Conservation (phyloP, 2,888 invertebrate genomes). For the Latrodectus elegans region DNA sequence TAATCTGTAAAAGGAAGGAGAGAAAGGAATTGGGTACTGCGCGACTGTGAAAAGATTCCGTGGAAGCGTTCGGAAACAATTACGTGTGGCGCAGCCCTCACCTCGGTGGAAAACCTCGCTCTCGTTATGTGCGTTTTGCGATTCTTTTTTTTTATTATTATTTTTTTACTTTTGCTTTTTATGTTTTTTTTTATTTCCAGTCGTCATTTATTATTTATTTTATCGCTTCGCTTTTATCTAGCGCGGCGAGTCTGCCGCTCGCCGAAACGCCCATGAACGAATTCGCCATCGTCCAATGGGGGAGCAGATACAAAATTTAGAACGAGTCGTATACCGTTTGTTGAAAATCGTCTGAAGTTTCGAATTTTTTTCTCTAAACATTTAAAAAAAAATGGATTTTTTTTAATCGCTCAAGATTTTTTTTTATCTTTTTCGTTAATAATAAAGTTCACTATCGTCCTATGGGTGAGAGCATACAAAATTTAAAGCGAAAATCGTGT, state of each 20-base stretch:
- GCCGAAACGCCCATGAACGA: conserved; percentile 19
- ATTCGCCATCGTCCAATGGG: conserved; percentile 5
- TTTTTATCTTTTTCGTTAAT: too few species aligned
- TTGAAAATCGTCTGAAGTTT: not conserved
- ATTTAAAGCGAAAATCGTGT: too few species aligned
- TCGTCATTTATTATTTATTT: conserved; percentile 67
- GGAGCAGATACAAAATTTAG: not conserved
- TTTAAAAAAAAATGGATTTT: too few species aligned
- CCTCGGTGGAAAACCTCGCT: conserved; percentile 38
- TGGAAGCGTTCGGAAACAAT: conserved; percentile 63
- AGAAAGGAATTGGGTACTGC: not conserved
- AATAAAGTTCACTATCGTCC: too few species aligned
- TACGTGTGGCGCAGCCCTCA: conserved; percentile 38
- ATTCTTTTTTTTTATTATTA: conserved; percentile 12
- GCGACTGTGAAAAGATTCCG: conserved; percentile 51
- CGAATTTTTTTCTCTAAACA: too few species aligned
- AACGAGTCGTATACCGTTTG: not conserved
- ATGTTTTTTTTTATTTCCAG: conserved; percentile 27
- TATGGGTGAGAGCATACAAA: too few species aligned
- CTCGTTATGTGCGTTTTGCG: conserved; percentile 61
- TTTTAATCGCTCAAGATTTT: too few species aligned
- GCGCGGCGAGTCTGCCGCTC: conserved; percentile 28
- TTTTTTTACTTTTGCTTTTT: conserved; percentile 23
- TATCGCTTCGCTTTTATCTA: conserved; percentile 62
- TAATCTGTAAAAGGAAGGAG: conserved; percentile 17